Percentiles rank a stretch among this genome's conserved stretches.
Evolutionary conservation across 2,888 invertebrate genomes (phyloP).

Genomic region (Chrysomela aeneicollis): DNA sequence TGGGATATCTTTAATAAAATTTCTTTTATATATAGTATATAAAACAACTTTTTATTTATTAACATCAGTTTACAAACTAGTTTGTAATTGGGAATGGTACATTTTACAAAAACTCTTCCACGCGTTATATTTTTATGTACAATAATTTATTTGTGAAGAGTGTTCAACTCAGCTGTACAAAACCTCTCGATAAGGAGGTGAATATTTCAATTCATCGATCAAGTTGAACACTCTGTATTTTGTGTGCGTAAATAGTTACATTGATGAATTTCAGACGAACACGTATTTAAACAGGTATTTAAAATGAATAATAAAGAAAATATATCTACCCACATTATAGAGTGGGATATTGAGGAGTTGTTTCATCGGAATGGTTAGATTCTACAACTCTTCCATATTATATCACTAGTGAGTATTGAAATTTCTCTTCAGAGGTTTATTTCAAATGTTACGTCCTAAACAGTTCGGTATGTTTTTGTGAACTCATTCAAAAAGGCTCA

Average conservation of each 20-base stretch:
- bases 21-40: slow-evolving; percentile 61
- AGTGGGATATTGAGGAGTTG: too few relatives aligned
- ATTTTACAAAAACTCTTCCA: slow-evolving; percentile 57
- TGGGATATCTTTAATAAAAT: slow-evolving; percentile 58
- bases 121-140: slow-evolving; percentile 31
- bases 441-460: too few relatives aligned
- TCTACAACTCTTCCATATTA: too few relatives aligned
- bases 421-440: too few relatives aligned
- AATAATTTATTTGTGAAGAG: slow-evolving; percentile 14
- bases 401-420: too few relatives aligned
- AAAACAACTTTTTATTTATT: slow-evolving; percentile 63
- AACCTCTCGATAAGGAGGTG: neutral
- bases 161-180: slow-evolving; percentile 13
- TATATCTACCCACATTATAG: neutral
- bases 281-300: neutral
- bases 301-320: neutral
- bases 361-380: too few relatives aligned
- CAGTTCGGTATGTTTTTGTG: too few relatives aligned
- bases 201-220: neutral
- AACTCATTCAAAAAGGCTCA: too few relatives aligned
- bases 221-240: slow-evolving; percentile 25
- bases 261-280: slow-evolving; percentile 20
- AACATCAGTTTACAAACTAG: slow-evolving; percentile 63
- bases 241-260: slow-evolving; percentile 54
- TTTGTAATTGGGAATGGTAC: slow-evolving; percentile 57